Base-by-base conservation (phyloP, 1,140 invertebrate species). In the Platyscapa corneri region DNA sequence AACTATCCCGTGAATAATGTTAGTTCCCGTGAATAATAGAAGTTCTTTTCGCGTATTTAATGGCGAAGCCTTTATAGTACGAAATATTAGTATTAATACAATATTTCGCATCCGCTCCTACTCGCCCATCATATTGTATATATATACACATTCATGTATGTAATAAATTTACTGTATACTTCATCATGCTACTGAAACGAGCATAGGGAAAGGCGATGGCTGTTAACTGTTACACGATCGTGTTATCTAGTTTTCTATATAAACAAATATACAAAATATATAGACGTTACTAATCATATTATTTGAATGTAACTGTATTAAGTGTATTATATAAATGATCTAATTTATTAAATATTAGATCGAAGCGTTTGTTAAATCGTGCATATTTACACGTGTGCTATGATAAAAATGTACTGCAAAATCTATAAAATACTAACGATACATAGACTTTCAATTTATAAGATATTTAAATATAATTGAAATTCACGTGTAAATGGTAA, bases 301-400 rank as follows among this genome's bases (percentile, higher is more conserved):
- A 78, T 86, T 82, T 82, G 56, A 88, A 78, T 64, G 72, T 77
- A 34, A 82, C 37, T 20, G 70, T 37, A 82, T 53, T 60, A 83
- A 32, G 34, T 84, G 77, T 81, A 67, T n/a, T 80, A 34, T 86
- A 84, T 39, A 88, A 89, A 88, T 46, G 56, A 88, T 90, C 87
- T 80, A 81, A 32, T 88, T 88, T 89, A 65, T 89, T 88, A 85
- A 76, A n/a, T n/a, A n/a, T n/a, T n/a, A n/a, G n/a, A n/a, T n/a
- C n/a, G n/a, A n/a, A n/a, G n/a, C n/a, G n/a, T n/a, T n/a, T n/a
- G n/a, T n/a, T n/a, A n/a, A n/a, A n/a, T 70, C 79, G 72, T 46
- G 85, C 77, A 86, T 67, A 84, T 88, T 87, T 79, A 88, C 67
- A 75, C 87, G 81, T 87, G 82, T 88, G 85, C 65, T 86, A 81